A percentile compares a stretch with the other conserved stretches of the same genome.
Evolutionary conservation across 2,888 invertebrate species (phyloP).

Genomic region (Callosobruchus maculatus): DNA sequence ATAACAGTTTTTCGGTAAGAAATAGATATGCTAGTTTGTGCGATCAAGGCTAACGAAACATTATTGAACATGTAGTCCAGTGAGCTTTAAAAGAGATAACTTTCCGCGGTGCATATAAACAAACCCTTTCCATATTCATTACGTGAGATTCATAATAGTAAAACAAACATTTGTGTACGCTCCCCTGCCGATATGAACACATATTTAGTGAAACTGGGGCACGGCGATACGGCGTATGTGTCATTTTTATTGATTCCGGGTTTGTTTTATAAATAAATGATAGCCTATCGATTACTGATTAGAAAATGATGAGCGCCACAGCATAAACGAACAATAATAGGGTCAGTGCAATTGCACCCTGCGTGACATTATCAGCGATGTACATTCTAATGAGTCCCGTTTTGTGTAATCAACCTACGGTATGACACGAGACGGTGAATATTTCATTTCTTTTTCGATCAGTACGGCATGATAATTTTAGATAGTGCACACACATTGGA

Average conservation of each 20-base stretch:
- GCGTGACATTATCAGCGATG: background rate
- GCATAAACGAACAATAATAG: background rate
- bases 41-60: too few species aligned
- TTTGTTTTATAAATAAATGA: background rate
- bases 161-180: background rate
- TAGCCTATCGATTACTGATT: background rate
- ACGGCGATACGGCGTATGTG: background rate
- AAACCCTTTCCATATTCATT: too few species aligned
- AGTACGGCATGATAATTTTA: background rate
- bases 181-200: background rate
- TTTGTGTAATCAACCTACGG: background rate
- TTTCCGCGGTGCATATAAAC: too few species aligned
- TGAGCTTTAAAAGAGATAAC: too few species aligned
- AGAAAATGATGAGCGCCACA: background rate
- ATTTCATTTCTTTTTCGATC: background rate
- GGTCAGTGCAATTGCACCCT: background rate
- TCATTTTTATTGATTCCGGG: background rate
- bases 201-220: background rate
- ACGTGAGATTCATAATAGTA: background rate
- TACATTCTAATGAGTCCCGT: background rate
- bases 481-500: background rate
- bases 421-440: background rate
- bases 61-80: too few species aligned
- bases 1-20: too few species aligned
- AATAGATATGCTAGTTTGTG: too few species aligned